A percentile compares a stretch with the other conserved stretches of the same genome.
phyloP scores from a whole-genome alignment of 2,888 invertebrate genomes.

The Selenia dentaria region DNA sequence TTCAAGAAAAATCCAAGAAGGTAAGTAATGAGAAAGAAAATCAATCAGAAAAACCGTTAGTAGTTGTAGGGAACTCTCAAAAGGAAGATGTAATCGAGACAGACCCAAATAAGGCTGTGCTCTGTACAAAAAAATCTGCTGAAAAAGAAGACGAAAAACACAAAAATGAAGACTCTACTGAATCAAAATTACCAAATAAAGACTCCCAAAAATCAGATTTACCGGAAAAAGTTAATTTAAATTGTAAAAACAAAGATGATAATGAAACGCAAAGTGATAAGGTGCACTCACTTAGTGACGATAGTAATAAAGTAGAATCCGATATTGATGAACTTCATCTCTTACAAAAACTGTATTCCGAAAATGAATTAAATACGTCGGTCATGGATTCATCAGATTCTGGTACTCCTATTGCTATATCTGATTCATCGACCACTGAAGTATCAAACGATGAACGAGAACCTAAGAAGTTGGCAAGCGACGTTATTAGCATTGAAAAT shows the following conservation, averaged over 20 bases:
- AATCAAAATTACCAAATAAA: background rate
- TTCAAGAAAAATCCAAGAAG: constrained; percentile 62
- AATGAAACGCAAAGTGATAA: constrained; percentile 28
- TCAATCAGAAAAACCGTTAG: constrained; percentile 7
- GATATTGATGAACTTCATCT: constrained; percentile 70
- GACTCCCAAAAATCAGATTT: background rate
- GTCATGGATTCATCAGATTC: constrained; percentile 58
- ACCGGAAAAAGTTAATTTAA: background rate
- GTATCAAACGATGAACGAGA: constrained; percentile 46
- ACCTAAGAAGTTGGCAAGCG: constrained; percentile 41
- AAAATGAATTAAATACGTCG: constrained; percentile 53
- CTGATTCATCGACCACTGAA: constrained; percentile 47
- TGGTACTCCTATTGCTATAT: constrained; percentile 63
- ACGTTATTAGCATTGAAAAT: constrained; percentile 75
- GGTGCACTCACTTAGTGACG: constrained; percentile 49
- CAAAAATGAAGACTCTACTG: background rate
- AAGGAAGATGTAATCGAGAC: constrained; percentile 16
- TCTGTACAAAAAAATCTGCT: constrained; percentile 18
- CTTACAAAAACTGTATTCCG: constrained; percentile 65
- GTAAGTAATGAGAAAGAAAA: constrained; percentile 34
- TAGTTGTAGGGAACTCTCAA: constrained; percentile 20
- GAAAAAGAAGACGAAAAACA: constrained; percentile 15
- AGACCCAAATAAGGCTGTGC: constrained; percentile 5
- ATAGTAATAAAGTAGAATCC: constrained; percentile 54
- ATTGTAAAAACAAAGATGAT: constrained; percentile 7